Conservation (phyloP, 2,888 invertebrate genomes). For the Zygaena filipendulae region DNA sequence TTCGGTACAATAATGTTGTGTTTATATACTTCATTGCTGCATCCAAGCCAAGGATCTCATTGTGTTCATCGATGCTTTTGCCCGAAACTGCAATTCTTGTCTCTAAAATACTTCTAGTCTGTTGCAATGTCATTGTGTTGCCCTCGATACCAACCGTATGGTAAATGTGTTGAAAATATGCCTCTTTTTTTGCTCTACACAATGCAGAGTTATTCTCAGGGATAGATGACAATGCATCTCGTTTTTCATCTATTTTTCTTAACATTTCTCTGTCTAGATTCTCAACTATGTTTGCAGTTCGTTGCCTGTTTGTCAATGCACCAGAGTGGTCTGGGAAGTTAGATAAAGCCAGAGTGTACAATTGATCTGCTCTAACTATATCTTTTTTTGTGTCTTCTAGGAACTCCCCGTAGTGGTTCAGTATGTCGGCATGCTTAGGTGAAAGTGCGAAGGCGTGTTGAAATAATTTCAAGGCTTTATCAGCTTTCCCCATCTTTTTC, state of each 20-base stretch:
- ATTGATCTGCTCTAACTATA: slow-evolving; percentile 88
- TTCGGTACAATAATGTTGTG: slow-evolving; percentile 79
- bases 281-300: slow-evolving; percentile 90
- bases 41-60: slow-evolving; percentile 95
- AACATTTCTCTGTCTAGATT: slow-evolving; percentile 86
- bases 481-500: slow-evolving; percentile 82
- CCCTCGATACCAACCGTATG: slow-evolving; percentile 98
- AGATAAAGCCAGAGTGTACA: slow-evolving; percentile 87
- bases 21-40: slow-evolving; percentile 94
- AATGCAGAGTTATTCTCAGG: slow-evolving; percentile 84
- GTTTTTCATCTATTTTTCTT: slow-evolving; percentile 83
- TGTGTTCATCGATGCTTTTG: slow-evolving; percentile 96
- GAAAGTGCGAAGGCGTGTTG: slow-evolving; percentile 93
- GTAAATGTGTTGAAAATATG: slow-evolving; percentile 95
- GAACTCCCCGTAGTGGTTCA: slow-evolving; percentile 94
- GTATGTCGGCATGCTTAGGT: slow-evolving; percentile 91
- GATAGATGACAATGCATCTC: slow-evolving; percentile 82
- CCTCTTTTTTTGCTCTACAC: slow-evolving; percentile 90
- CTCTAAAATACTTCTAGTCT: slow-evolving; percentile 92
- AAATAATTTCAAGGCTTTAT: slow-evolving; percentile 87
- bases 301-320: slow-evolving; percentile 81
- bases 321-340: slow-evolving; percentile 85
- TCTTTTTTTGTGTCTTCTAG: slow-evolving; percentile 87
- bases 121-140: slow-evolving; percentile 94
- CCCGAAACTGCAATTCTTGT: slow-evolving; percentile 81